These are phyloP conservation scores for Orius insidiosus DNA, from an alignment of 1,140 invertebrate species.

Conservation along the genomic window DNA sequence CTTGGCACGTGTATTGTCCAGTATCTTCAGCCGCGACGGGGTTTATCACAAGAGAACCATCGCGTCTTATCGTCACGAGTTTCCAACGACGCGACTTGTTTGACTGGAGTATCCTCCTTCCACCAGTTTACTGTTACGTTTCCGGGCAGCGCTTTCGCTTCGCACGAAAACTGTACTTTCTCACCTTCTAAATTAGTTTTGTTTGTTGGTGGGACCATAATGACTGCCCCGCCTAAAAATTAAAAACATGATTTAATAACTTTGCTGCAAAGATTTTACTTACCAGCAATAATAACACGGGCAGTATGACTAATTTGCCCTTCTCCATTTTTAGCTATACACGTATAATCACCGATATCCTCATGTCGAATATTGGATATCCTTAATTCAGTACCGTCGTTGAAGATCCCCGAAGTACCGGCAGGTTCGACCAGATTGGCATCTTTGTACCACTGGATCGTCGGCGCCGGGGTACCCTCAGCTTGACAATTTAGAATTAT, in stretches of 20 bases:
- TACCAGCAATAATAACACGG: constrained; percentile 85
- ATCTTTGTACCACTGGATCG: constrained; percentile 85
- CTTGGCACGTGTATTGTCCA: constrained; percentile 87
- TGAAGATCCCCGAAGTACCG: constrained; percentile 60
- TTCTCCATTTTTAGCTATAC: constrained; percentile 84
- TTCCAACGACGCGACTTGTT: constrained; percentile 62
- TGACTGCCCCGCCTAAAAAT: constrained; percentile 51
- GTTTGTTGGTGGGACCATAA: constrained; percentile 78
- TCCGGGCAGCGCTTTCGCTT: constrained; percentile 83
- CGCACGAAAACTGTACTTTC: constrained; percentile 82
- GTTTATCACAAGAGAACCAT: constrained; percentile 81
- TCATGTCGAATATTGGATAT: constrained; percentile 78
- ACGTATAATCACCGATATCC: constrained; percentile 90
- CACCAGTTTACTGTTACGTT: constrained; percentile 93
- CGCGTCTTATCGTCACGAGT: constrained; percentile 63
- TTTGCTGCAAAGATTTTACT: no score
- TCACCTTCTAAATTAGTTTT: constrained; percentile 89
- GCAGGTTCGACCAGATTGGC: constrained; percentile 74
- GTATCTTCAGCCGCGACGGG: constrained; percentile 83
- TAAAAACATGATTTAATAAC: no score
- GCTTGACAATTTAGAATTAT: constrained; percentile 91
- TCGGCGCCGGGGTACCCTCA: constrained; percentile 76
- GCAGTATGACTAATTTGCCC: constrained; percentile 86
- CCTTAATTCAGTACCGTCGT: constrained; percentile 77
- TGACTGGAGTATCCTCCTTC: constrained; percentile 63